These are phyloP conservation scores for Acronicta aceris DNA, from an alignment of 2,888 invertebrate species.

Conservation along the genomic window DNA sequence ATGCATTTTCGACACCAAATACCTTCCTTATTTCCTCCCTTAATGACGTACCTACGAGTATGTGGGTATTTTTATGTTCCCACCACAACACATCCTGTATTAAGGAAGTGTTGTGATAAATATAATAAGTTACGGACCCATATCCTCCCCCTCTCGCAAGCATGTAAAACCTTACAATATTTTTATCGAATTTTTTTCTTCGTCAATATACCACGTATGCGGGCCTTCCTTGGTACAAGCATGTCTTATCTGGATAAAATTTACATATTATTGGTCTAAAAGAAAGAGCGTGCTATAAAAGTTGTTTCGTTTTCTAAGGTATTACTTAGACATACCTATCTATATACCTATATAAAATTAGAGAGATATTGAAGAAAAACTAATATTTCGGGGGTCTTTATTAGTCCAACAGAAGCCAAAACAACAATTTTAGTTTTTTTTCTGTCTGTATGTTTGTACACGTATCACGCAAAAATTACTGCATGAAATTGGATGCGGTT, in stretches of 20 bases:
- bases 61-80: constrained; percentile 14
- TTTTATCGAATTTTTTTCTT: constrained; percentile 49
- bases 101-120: constrained; percentile 56
- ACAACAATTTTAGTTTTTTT: too few species aligned
- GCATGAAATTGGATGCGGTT: too few species aligned
- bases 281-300: background rate
- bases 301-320: background rate
- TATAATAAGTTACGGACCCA: constrained; percentile 49
- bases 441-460: too few species aligned
- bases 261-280: constrained; percentile 32
- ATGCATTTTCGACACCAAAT: background rate
- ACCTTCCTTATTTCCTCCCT: background rate
- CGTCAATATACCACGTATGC: constrained; percentile 49
- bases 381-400: too few species aligned
- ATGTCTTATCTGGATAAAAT: constrained; percentile 38
- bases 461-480: too few species aligned
- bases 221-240: constrained; percentile 37
- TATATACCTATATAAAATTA: too few species aligned
- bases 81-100: constrained; percentile 35
- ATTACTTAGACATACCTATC: background rate
- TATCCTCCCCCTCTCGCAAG: constrained; percentile 44
- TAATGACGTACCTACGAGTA: constrained; percentile 27
- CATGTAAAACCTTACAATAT: constrained; percentile 45
- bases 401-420: too few species aligned
- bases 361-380: too few species aligned